phyloP scores from a whole-genome alignment of 2,888 invertebrate genomes.

The Perizoma affinitatum region DNA sequence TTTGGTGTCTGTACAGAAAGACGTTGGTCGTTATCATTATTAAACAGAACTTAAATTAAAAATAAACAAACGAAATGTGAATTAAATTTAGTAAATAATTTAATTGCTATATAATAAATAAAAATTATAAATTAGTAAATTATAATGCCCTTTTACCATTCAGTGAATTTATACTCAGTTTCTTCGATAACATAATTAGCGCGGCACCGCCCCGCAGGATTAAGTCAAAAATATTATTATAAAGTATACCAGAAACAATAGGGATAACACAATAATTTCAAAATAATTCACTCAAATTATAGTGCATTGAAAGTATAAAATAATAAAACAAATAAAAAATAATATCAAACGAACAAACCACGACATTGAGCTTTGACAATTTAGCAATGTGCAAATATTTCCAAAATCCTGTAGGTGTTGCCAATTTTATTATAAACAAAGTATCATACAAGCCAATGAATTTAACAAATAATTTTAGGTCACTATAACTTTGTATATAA shows the following conservation, averaged over 20 bases:
- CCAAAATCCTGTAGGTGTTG: conserved; percentile 60
- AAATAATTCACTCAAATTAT: conserved; percentile 41
- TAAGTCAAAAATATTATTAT: conserved; percentile 16
- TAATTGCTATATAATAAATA: conserved; percentile 20
- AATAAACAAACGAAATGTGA: conserved; percentile 7
- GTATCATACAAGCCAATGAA: conserved; percentile 37
- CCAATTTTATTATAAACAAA: conserved; percentile 75
- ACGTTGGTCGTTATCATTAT: conserved; percentile 34
- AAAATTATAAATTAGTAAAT: too few relatives aligned
- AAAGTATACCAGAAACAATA: conserved; percentile 3
- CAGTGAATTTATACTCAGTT: too few relatives aligned
- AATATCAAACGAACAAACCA: conserved; percentile 43
- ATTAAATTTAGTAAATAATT: conserved; percentile 13
- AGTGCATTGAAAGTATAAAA: conserved; percentile 44
- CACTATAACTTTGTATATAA: conserved; percentile 66
- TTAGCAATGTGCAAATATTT: conserved; percentile 75
- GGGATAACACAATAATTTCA: conserved; percentile 37
- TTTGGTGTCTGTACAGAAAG: conserved; percentile 57
- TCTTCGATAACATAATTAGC: conserved; percentile 26
- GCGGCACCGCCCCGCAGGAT: conserved; percentile 61
- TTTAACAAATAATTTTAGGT: background rate
- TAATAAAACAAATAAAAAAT: conserved; percentile 39
- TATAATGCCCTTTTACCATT: too few relatives aligned
- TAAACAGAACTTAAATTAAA: conserved; percentile 38
- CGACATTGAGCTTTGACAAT: conserved; percentile 69